Evolutionary conservation across 2,888 invertebrate genomes (phyloP).

Genomic region (Clostera curtula): DNA sequence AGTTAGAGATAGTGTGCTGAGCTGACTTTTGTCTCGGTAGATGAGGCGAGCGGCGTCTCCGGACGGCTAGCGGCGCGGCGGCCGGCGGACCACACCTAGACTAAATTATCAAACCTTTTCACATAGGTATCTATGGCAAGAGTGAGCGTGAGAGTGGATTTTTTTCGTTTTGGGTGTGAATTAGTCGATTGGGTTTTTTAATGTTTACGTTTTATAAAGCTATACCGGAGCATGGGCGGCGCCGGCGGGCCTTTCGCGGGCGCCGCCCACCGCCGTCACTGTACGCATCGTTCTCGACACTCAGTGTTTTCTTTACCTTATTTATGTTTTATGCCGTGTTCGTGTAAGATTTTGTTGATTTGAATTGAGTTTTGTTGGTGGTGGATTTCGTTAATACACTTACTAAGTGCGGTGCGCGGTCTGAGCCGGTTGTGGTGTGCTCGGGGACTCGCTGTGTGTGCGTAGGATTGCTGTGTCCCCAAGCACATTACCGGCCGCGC

Average conservation of each 20-base stretch:
- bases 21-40: slow-evolving; percentile 75
- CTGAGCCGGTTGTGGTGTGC: slow-evolving; percentile 20
- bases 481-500: slow-evolving; percentile 28
- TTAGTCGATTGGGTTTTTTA: slow-evolving; percentile 75
- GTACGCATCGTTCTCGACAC: slow-evolving; percentile 70
- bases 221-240: slow-evolving; percentile 67
- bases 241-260: slow-evolving; percentile 45
- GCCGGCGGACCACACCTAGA: slow-evolving; percentile 69
- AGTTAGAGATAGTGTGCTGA: slow-evolving; percentile 39
- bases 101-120: slow-evolving; percentile 72
- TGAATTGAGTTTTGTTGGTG: slow-evolving; percentile 73
- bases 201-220: slow-evolving; percentile 72
- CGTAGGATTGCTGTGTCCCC: slow-evolving; percentile 53
- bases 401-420: slow-evolving; percentile 39
- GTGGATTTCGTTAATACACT: slow-evolving; percentile 75
- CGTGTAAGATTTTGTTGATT: slow-evolving; percentile 73
- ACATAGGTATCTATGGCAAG: slow-evolving; percentile 76
- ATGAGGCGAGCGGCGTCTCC: slow-evolving; percentile 68
- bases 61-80: slow-evolving; percentile 62
- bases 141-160: slow-evolving; percentile 76
- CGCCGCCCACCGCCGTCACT: slow-evolving; percentile 64
- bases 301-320: slow-evolving; percentile 62
- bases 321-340: slow-evolving; percentile 73
- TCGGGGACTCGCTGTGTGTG: slow-evolving; percentile 55
- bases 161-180: slow-evolving; percentile 75